phyloP scores from a whole-genome alignment of 2,797 vertebrate genomes.

The Myotis daubentonii region DNA sequence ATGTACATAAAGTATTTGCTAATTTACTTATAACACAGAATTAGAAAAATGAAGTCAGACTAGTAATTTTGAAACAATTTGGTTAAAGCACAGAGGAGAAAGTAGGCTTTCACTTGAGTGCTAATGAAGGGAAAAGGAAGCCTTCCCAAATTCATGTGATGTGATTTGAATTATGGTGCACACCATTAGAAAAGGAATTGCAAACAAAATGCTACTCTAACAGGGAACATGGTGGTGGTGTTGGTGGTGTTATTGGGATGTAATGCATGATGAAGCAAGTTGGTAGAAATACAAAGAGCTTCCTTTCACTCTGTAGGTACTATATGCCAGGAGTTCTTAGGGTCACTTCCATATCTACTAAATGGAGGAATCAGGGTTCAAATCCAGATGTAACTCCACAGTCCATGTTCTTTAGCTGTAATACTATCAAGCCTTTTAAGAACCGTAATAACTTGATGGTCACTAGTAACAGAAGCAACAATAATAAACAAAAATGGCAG shows the following conservation, averaged over 20 bases:
- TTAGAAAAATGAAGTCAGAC: slow-evolving; percentile 26
- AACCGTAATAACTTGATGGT: not conserved
- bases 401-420: not conserved
- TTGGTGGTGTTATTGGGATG: not conserved
- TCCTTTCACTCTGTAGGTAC: slow-evolving; percentile 40
- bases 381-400: not conserved
- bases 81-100: not conserved
- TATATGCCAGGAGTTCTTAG: not conserved
- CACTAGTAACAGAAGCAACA: slow-evolving; percentile 28
- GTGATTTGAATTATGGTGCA: not conserved
- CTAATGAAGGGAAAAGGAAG: not conserved
- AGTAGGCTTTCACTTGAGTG: not conserved
- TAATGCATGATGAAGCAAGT: not conserved
- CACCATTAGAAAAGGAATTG: not conserved
- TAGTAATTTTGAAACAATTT: slow-evolving; percentile 17
- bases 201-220: slow-evolving; percentile 43
- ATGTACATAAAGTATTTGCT: slow-evolving; percentile 32
- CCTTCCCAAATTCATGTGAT: not conserved
- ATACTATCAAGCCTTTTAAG: not conserved
- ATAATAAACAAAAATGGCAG: not conserved
- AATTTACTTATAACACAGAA: slow-evolving; percentile 29
- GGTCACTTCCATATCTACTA: not conserved
- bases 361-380: not conserved
- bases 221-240: not conserved
- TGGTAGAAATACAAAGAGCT: not conserved